Evolutionary conservation across 2,888 invertebrate species (phyloP).

Genomic region (Drosophila nr. perissopoda): DNA sequence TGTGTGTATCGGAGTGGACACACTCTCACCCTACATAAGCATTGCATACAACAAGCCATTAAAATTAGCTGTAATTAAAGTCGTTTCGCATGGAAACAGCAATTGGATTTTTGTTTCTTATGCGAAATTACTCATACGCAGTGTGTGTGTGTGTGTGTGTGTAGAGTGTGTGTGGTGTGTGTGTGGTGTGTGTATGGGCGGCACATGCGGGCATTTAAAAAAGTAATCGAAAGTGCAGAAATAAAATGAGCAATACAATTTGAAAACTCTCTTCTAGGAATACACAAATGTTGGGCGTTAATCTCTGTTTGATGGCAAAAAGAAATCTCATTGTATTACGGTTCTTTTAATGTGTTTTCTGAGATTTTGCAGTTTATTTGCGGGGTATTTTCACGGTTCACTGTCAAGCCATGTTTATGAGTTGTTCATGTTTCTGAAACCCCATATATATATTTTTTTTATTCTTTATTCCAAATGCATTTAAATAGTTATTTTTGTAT

Average conservation of each 20-base stretch:
- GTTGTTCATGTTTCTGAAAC: not conserved
- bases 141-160: slow-evolving; percentile 13
- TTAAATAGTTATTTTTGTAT: not conserved
- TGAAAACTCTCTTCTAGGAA: slow-evolving; percentile 13
- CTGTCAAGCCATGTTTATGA: not conserved
- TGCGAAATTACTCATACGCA: slow-evolving; percentile 54
- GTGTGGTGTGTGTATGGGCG: slow-evolving; percentile 5
- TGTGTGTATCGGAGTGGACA: not conserved
- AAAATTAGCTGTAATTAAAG: slow-evolving; percentile 73
- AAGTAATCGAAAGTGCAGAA: slow-evolving; percentile 18
- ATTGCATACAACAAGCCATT: slow-evolving; percentile 63
- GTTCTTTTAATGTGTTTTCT: not conserved
- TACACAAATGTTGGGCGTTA: slow-evolving; percentile 3
- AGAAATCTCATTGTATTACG: not conserved
- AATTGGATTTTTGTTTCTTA: slow-evolving; percentile 53
- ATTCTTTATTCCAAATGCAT: not conserved
- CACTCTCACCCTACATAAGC: slow-evolving; percentile 20
- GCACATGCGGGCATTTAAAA: slow-evolving; percentile 47
- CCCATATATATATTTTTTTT: not conserved
- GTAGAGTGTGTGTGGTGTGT: slow-evolving; percentile 2
- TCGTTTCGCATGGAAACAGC: slow-evolving; percentile 59
- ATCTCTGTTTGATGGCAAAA: slow-evolving; percentile 8
- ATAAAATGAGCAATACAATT: slow-evolving; percentile 21
- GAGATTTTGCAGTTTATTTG: not conserved
- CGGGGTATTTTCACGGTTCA: not conserved